Base-by-base conservation (phyloP, 1,140 invertebrate genomes). In the Drosophila kepulauana region DNA sequence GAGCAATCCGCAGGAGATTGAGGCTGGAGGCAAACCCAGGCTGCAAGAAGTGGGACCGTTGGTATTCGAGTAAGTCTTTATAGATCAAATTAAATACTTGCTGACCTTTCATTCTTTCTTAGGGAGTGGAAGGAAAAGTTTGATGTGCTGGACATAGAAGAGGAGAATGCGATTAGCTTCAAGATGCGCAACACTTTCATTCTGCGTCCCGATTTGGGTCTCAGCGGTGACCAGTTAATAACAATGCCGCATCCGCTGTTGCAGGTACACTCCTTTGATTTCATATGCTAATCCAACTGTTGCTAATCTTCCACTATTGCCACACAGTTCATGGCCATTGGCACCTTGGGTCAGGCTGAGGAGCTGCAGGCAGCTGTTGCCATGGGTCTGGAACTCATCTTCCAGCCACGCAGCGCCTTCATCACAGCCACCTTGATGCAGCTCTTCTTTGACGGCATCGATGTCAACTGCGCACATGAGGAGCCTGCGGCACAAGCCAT, bases 1-100 rank as follows among this genome's bases (percentile, higher is more conserved):
- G 4, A 96, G 95, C 13, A 79, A 79, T 73, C 46, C 51, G 0
- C 10, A 33, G 16, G 63, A 79, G 3, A 94, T 98, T 1, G 92
- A 94, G 43, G 93, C 94, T n/a, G 97, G 97, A 1, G 94, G 87
- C 1, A 95, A 95, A 54, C 95, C 96, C 0, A 93, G 94, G 13
- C 73, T 97, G 0, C 92, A 96, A 77, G 95, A 97, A 94, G 81
- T 97, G 6, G 96, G 96, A 64, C 96, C 96, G 0, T 96, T 94
- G 91, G 94, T 95, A 85, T 96, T 96, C 87, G 95, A 96, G 96
- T 97, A 92, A 95, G 94, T 94, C 20, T 25, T 3, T 25, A 4
- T 25, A 25, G 20, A 25, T 25, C 20, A 25, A 25, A 25, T 0
- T 4, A 25, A 25, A 25, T 25, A 4, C 20, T 25, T 20, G 20